Evolutionary conservation across 1,140 invertebrate genomes (phyloP), one percentile per base, ranked within the genome.

Genomic region (Drosophila watanabei): DNA sequence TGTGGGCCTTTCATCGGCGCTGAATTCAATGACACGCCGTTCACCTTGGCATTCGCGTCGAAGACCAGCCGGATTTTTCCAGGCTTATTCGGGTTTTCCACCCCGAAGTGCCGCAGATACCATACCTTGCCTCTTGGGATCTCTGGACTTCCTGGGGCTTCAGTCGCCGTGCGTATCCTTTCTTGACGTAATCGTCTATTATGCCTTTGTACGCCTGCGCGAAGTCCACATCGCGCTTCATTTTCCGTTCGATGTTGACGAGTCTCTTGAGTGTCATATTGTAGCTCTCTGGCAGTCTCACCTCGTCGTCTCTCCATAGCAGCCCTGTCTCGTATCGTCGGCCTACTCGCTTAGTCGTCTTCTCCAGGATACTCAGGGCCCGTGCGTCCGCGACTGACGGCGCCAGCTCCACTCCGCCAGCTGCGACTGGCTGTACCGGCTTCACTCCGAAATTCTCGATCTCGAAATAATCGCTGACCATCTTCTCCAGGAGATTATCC

Each of bases 31-130:
- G 24, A 43, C 6, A 7, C 7, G 8, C 24, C 10, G 24, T 30
- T 18, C 11, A 18, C 11, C 4, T 43, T 41, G 24, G 30, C 13
- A 10, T 14, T 30, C 4, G 14, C 32, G 3, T 61, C 43, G 4
- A 48, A 24, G 10, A 61, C 59, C 5, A 61, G 43, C 0, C 20
- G 58, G 9, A 46, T 46, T 4, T 46, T 33, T 20, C 58, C 28
- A 2, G 41, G 41, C 13, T 60, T 46, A n/a, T 60, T 60, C 7
- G 58, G 41, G 39, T 59, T 58, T 11, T 58, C 37, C 2, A 32
- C 20, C 14, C 35, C 54, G 37, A 58, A 58, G 16, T 58, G 39
- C 28, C 39, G 37, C 39, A 58, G 37, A 8, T 60, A 60, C 56
- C 37, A 58, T 7, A 30, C 5, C 13, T 16, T 37, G 33, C 10